Evolutionary conservation across 35 echinoderm and acorn worm species (phyloP), one percentile per base, ranked within the genome.

Genomic region (Holothuria glaberrima): DNA sequence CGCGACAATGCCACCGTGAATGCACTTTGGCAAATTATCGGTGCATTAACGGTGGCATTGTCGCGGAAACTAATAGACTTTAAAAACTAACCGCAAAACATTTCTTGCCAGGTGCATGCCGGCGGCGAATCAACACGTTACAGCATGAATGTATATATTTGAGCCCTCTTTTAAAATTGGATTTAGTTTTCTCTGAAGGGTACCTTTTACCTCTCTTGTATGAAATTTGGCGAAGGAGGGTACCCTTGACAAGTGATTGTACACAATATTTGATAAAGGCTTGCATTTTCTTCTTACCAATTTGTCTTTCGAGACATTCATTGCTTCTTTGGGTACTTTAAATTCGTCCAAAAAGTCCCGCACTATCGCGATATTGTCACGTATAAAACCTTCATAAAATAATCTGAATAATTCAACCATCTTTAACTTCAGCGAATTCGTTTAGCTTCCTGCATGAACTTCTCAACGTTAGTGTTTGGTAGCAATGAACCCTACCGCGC

Each of bases 91-190:
- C 12, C 34, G 14, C 4, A 73, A 35, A 6, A 73, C 38, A 38
- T 73, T 30, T 77, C 20, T 77, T 9, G 73, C 73, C 48, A 77
- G 25, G 25, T 77, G 73, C 36, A 77, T 77, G 4, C 73, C 73
- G 21, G 38, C 41, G 9, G 41, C 19, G n/a, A n/a, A n/a, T n/a
- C n/a, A n/a, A n/a, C n/a, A n/a, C n/a, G n/a, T n/a, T n/a, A n/a
- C n/a, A n/a, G 20, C 30, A 30, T 72, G 29, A 9, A 33, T 72
- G 9, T 34, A 72, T 10, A 72, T 34, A 33, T 72, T 33, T 33
- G 9, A 34, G 32, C 41, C 41, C 41, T 34, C 13, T 73, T 73
- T 35, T 35, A 73, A 73, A 5, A 73, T 35, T 16, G 41, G 13
- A 12, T 17, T 35, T 33, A n/a, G n/a, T 35, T 72, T 72, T 29